Conservation (phyloP, 2,113 vertebrate species). For the Muntiacus muntjak region DNA sequence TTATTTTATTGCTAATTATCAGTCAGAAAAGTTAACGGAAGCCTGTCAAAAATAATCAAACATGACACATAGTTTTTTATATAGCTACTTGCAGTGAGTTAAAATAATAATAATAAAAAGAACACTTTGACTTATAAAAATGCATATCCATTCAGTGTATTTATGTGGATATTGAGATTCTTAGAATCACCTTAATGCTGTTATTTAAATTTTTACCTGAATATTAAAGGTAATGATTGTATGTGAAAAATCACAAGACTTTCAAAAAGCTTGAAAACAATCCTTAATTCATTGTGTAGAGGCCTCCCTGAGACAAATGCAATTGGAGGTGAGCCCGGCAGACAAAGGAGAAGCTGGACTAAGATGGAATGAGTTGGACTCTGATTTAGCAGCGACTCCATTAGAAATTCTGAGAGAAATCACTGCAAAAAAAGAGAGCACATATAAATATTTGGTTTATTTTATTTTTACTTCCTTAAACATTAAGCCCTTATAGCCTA, state of each 20-base stretch:
- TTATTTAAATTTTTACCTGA: background rate
- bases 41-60: background rate
- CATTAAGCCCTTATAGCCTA: background rate
- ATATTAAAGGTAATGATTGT: background rate
- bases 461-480: background rate
- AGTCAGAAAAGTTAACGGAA: background rate
- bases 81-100: background rate
- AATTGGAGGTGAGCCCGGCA: background rate
- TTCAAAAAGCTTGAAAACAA: background rate
- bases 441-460: background rate
- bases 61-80: background rate
- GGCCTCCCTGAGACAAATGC: background rate
- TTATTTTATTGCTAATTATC: background rate
- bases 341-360: background rate
- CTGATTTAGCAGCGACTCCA: rapidly evolving
- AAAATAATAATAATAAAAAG: background rate
- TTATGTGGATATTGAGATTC: background rate
- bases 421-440: background rate
- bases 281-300: background rate
- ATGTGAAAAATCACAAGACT: background rate
- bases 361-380: background rate
- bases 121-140: background rate
- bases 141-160: background rate
- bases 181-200: background rate
- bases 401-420: background rate